These are phyloP conservation scores for Austrofundulus limnaeus DNA, from an alignment of 2,113 vertebrate species.

Conservation along the genomic window DNA sequence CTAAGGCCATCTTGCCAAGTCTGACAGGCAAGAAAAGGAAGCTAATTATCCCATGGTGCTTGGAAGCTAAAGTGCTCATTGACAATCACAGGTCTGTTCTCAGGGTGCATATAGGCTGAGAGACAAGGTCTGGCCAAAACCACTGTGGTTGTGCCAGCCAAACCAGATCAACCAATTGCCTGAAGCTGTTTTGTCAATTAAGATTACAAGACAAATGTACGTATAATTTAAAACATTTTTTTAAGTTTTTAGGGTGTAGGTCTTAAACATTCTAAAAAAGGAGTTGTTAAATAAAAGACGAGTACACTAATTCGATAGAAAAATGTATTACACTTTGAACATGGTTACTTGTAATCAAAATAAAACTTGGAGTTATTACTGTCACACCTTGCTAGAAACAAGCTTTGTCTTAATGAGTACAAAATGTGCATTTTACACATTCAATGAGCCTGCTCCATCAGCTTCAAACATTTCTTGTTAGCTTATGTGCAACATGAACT, in stretches of 20 bases:
- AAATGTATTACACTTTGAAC: neutral
- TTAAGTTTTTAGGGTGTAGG: conserved; percentile 3
- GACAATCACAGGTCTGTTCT: conserved; percentile 65
- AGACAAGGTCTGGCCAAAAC: conserved; percentile 57
- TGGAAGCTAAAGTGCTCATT: conserved; percentile 64
- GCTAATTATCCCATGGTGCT: conserved; percentile 66
- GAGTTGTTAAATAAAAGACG: neutral
- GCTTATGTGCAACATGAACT: no score
- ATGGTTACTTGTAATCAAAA: no score
- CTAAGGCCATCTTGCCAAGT: conserved; percentile 47
- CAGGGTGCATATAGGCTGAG: conserved; percentile 55
- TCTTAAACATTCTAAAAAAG: neutral
- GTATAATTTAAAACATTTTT: conserved; percentile 16
- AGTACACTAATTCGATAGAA: conserved; percentile 2
- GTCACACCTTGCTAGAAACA: no score
- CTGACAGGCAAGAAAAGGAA: conserved; percentile 55
- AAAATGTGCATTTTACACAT: no score
- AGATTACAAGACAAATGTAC: conserved; percentile 19
- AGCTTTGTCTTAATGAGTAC: no score
- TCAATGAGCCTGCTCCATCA: no score
- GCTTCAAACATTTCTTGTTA: no score
- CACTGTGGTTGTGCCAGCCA: conserved; percentile 46
- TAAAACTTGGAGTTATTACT: no score
- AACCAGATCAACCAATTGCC: conserved; percentile 46
- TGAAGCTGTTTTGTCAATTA: conserved; percentile 38